phyloP scores from a whole-genome alignment of 2,888 invertebrate genomes.

The Saturnia pavonia region DNA sequence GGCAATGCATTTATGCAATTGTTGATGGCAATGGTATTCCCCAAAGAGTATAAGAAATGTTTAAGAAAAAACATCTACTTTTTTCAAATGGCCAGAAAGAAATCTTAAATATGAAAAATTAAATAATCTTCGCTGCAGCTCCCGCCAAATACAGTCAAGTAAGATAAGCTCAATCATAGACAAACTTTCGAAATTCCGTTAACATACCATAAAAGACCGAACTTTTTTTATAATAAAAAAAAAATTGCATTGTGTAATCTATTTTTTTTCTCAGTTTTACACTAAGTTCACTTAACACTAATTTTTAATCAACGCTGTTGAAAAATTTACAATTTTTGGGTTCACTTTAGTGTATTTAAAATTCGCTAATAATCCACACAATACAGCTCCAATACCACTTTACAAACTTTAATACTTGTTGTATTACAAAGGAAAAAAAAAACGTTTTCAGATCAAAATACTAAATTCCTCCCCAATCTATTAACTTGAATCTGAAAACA shows the following conservation, averaged over 20 bases:
- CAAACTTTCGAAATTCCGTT: constrained; percentile 9
- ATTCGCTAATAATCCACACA: constrained; percentile 43
- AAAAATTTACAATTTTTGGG: constrained; percentile 66
- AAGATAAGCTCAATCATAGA: neutral
- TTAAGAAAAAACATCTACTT: too few relatives aligned
- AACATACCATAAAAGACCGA: constrained; percentile 32
- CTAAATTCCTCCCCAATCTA: neutral
- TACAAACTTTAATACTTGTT: constrained; percentile 18
- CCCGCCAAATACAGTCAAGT: neutral
- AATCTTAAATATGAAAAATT: too few relatives aligned
- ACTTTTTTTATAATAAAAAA: constrained; percentile 57
- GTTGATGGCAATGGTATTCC: too few relatives aligned
- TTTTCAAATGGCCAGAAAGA: too few relatives aligned
- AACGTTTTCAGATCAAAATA: neutral
- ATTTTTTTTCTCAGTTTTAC: constrained; percentile 27
- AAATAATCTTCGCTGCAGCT: too few relatives aligned
- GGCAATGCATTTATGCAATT: too few relatives aligned
- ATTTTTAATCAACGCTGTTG: constrained; percentile 37
- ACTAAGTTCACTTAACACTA: constrained; percentile 47
- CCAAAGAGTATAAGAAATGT: too few relatives aligned
- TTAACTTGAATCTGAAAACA: constrained; percentile 19
- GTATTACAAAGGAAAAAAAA: constrained; percentile 23
- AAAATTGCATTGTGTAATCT: constrained; percentile 32
- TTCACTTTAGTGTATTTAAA: constrained; percentile 57
- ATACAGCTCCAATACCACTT: constrained; percentile 24